Evolutionary conservation across 1,140 invertebrate species (phyloP), one percentile per base, ranked within the genome.

Genomic region (Ceratina australensis): DNA sequence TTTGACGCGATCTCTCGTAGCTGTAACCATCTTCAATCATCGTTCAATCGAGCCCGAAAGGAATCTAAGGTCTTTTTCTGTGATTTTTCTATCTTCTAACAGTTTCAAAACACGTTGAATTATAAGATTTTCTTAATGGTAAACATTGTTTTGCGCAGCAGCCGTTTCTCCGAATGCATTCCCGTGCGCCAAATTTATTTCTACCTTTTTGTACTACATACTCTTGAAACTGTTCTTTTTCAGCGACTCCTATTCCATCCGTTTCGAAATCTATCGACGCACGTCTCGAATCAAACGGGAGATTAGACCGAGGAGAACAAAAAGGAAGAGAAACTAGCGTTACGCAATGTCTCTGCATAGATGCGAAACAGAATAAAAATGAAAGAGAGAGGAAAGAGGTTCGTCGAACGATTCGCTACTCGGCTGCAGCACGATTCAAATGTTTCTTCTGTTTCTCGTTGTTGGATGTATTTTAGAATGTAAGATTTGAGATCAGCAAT

Each of bases 371-470:
- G 26, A 74, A 57, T 16, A 49, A 61, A 56, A 66, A 28, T 67
- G 49, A 66, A 10, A 13, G 8, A 57, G n/a, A 24, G 63, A 68
- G 42, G n/a, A 26, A 54, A 61, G 28, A 50, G 16, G 26, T 67
- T 59, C 54, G 22, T 54, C 28, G 26, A 75, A 68, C 60, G 3
- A 56, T n/a, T 54, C 18, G 47, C 24, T 68, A 61, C 28, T 79
- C 66, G 81, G 85, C 86, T 87, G 86, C 85, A 71, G 81, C 83
- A 82, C 76, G 79, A 83, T 82, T 80, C 59, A 71, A 81, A 81
- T 80, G 78, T 85, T 85, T 85, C 72, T 83, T 85, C 65, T 79
- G 80, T 87, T 86, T 88, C 80, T 85, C 80, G 66, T 86, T 87
- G 87, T 89, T 87, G 85, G 76, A 85, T 86, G 85, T 85, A 61